A percentile compares a stretch with the other conserved stretches of the same genome.
Conservation (phyloP, 2,113 vertebrate genomes). For the Grammomys dolichurus region DNA sequence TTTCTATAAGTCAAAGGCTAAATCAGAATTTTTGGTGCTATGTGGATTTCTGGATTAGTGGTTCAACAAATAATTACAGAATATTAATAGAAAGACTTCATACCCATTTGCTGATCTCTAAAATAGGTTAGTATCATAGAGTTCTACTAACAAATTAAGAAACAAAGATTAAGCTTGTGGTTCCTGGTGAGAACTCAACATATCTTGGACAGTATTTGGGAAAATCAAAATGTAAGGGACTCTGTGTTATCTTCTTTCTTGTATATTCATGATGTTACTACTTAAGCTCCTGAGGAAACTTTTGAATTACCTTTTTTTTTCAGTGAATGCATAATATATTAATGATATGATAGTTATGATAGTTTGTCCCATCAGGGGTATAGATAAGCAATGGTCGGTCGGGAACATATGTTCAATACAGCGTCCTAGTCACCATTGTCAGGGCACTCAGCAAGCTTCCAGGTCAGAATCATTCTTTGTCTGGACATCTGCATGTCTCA, state of each 20-base stretch:
- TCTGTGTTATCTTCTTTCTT: neutral
- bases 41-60: neutral
- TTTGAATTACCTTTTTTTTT: neutral
- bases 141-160: neutral
- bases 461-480: too few relatives aligned
- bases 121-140: neutral
- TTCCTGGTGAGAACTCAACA: neutral
- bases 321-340: neutral
- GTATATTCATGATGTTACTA: neutral
- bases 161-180: neutral
- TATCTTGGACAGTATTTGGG: neutral
- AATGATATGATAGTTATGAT: constrained; percentile 15
- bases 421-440: too few relatives aligned
- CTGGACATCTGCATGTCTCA: too few relatives aligned
- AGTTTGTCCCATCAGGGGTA: too few relatives aligned
- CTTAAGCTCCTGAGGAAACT: neutral
- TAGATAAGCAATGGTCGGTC: too few relatives aligned
- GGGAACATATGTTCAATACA: too few relatives aligned
- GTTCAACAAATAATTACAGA: neutral
- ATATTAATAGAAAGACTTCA: neutral
- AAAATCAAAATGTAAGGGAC: neutral
- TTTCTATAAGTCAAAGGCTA: neutral
- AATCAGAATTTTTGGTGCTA: neutral
- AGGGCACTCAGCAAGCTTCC: too few relatives aligned
- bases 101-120: neutral